A percentile compares a stretch with the other conserved stretches of the same genome.
Evolutionary conservation across 2,888 invertebrate species (phyloP).

Genomic region (Lithophane ornitopus): DNA sequence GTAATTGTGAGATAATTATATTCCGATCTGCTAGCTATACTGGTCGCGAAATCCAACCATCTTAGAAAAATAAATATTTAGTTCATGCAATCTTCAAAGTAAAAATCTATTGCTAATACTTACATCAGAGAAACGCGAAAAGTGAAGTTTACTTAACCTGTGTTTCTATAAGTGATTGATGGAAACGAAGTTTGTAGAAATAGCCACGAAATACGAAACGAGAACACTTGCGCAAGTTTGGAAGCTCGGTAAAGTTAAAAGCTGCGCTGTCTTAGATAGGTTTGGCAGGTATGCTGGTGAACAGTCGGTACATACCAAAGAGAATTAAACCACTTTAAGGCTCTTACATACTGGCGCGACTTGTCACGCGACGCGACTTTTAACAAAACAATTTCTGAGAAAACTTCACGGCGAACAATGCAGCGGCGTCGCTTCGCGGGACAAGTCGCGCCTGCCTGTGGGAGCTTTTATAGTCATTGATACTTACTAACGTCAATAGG

Average conservation of each 20-base stretch:
- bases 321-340: too few relatives aligned
- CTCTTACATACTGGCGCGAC: too few relatives aligned
- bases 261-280: slow-evolving; percentile 23
- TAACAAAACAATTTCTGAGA: too few relatives aligned
- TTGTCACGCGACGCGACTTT: too few relatives aligned
- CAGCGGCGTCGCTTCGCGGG: too few relatives aligned
- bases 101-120: background rate
- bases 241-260: slow-evolving; percentile 40
- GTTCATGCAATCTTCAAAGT: background rate
- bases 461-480: too few relatives aligned
- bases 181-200: slow-evolving; percentile 34
- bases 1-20: too few relatives aligned
- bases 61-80: background rate
- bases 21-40: background rate
- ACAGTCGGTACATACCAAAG: background rate
- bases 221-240: slow-evolving; percentile 29
- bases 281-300: slow-evolving; percentile 26
- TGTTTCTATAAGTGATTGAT: slow-evolving; percentile 53
- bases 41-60: background rate
- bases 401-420: too few relatives aligned
- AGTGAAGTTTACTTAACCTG: slow-evolving; percentile 21
- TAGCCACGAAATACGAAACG: slow-evolving; percentile 43
- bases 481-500: background rate
- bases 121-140: slow-evolving; percentile 2
- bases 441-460: too few relatives aligned